Evolutionary conservation across 2,113 vertebrate genomes (phyloP).

Genomic region (Zootoca vivipara): DNA sequence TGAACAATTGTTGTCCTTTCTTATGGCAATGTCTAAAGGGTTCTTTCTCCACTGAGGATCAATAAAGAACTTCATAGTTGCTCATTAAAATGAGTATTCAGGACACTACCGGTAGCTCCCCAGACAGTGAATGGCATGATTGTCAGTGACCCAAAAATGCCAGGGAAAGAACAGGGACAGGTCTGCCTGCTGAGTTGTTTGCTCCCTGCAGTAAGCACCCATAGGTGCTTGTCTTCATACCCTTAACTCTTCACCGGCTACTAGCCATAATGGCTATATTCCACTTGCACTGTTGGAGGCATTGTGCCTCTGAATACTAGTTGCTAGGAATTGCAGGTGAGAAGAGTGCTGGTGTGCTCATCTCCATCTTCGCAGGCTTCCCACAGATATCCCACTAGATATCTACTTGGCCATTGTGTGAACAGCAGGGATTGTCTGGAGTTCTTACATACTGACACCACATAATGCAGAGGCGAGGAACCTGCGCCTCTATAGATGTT

Average conservation of each 20-base stretch:
- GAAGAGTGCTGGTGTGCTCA: too few species aligned
- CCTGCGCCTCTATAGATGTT: not conserved
- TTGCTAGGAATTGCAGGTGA: too few species aligned
- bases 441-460: not conserved
- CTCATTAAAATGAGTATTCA: not conserved
- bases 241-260: not conserved
- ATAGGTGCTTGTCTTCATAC: not conserved
- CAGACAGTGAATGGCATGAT: not conserved
- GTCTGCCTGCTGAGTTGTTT: not conserved
- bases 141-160: not conserved
- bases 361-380: too few species aligned
- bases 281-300: too few species aligned
- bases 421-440: too few species aligned
- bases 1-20: not conserved
- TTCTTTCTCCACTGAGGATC: not conserved
- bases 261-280: too few species aligned
- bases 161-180: not conserved
- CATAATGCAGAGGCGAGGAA: not conserved
- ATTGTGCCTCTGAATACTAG: too few species aligned
- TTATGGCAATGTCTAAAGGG: not conserved
- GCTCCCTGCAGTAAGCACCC: not conserved
- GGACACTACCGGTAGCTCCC: too few species aligned
- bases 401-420: too few species aligned
- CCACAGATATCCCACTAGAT: too few species aligned
- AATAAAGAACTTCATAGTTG: not conserved